phyloP scores from a whole-genome alignment of 2,888 invertebrate species.

The Amphipyra berbera region DNA sequence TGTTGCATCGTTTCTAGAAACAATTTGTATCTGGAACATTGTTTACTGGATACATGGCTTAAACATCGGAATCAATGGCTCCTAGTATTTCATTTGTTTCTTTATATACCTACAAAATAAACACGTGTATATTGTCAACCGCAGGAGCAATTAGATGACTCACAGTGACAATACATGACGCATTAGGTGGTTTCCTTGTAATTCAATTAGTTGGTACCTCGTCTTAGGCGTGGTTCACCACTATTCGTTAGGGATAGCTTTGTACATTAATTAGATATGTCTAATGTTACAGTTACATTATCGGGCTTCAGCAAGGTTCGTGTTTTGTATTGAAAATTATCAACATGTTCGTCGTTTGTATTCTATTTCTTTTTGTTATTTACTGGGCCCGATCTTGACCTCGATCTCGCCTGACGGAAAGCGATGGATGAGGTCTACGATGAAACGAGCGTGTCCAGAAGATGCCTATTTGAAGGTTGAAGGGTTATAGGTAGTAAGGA shows the following conservation, averaged over 20 bases:
- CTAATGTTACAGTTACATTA: background rate
- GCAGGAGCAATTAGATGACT: conserved; percentile 42
- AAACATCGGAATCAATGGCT: too few species aligned
- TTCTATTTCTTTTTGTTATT: too few species aligned
- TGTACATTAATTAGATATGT: conserved; percentile 15
- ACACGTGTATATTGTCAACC: conserved; percentile 29
- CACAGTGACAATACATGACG: conserved; percentile 36
- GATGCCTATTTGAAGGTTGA: too few species aligned
- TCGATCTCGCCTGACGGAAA: too few species aligned
- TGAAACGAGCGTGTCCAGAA: too few species aligned
- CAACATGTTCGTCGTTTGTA: background rate
- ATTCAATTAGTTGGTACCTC: conserved; percentile 46
- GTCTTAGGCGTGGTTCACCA: conserved; percentile 28
- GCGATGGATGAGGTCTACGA: too few species aligned
- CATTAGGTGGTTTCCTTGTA: conserved; percentile 38
- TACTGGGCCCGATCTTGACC: too few species aligned
- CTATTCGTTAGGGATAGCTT: conserved; percentile 13
- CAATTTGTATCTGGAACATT: too few species aligned
- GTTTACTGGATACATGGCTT: too few species aligned
- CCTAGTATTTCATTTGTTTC: background rate
- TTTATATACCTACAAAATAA: background rate
- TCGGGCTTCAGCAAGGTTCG: background rate
- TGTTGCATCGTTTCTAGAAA: too few species aligned
- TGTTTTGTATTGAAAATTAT: background rate
- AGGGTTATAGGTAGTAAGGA: too few species aligned